A percentile compares a stretch with the other conserved stretches of the same genome.
phyloP scores from a whole-genome alignment of 2,888 invertebrate species.

The Brachypalpus laphriformis region DNA sequence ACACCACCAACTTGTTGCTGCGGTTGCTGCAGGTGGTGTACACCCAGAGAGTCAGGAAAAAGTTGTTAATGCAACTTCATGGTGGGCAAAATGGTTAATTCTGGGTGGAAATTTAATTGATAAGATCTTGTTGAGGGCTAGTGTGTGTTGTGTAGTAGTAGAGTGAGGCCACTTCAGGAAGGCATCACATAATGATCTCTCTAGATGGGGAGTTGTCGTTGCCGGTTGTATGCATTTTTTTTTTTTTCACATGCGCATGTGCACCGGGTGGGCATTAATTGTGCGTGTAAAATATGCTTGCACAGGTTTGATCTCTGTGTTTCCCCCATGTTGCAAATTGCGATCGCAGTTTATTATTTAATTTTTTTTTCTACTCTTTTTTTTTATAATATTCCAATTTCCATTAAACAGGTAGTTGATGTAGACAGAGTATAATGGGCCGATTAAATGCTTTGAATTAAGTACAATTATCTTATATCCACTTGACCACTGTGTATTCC shows the following conservation, averaged over 20 bases:
- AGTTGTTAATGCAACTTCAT: constrained; percentile 73
- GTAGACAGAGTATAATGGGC: constrained; percentile 67
- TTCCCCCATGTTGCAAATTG: constrained; percentile 51
- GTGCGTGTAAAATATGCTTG: constrained; percentile 68
- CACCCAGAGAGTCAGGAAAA: constrained; percentile 65
- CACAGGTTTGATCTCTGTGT: constrained; percentile 46
- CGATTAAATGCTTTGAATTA: constrained; percentile 66
- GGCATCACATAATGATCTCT: constrained; percentile 53
- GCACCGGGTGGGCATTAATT: constrained; percentile 64
- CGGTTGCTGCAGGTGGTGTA: constrained; percentile 54
- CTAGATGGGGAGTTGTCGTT: constrained; percentile 44
- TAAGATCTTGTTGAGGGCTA: constrained; percentile 72
- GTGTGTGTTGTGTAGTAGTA: constrained; percentile 14
- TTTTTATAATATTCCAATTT: constrained; percentile 63
- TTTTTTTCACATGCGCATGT: constrained; percentile 34
- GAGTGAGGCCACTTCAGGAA: constrained; percentile 53
- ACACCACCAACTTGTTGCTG: constrained; percentile 37
- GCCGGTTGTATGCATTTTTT: constrained; percentile 22
- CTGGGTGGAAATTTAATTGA: constrained; percentile 74
- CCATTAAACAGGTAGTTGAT: constrained; percentile 69
- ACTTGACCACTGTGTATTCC: constrained; percentile 47
- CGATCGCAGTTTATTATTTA: constrained; percentile 5
- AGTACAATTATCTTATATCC: constrained; percentile 65
- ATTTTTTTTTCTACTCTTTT: no score
- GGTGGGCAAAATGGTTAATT: constrained; percentile 73